A percentile compares a stretch with the other conserved stretches of the same genome.
Conservation (phyloP, 2,888 invertebrate genomes). For the Hoplodrina ambigua region DNA sequence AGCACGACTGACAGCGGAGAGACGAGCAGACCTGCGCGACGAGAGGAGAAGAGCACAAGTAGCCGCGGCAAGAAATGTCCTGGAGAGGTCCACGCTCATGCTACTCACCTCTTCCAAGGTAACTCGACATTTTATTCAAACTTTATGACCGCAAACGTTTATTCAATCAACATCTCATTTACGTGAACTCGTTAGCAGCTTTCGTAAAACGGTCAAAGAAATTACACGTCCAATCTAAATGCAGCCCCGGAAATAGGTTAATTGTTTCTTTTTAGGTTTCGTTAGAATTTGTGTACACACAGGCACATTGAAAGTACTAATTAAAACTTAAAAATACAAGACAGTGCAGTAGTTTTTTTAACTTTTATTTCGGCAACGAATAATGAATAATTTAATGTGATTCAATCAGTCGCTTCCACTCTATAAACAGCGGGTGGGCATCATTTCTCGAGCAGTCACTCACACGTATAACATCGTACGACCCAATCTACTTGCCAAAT, state of each 20-base stretch:
- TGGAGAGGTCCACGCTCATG: constrained; percentile 99
- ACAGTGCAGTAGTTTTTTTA: background rate
- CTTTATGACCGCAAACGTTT: constrained; percentile 4
- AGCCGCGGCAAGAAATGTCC: constrained; percentile 97
- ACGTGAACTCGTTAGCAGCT: constrained; percentile 50
- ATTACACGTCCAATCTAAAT: constrained; percentile 26
- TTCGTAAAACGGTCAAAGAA: constrained; percentile 24
- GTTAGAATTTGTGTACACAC: background rate
- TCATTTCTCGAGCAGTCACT: constrained; percentile 8
- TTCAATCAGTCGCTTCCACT: background rate
- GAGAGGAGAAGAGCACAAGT: constrained; percentile 98
- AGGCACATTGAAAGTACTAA: constrained; percentile 2
- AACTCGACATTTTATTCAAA: constrained; percentile 9
- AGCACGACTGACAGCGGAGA: constrained; percentile 96
- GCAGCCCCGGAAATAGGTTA: constrained; percentile 24
- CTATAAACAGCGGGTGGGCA: background rate
- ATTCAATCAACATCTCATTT: constrained; percentile 22
- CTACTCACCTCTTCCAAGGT: constrained; percentile 98
- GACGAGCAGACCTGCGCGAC: constrained; percentile 96
- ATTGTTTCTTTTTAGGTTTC: constrained; percentile 16
- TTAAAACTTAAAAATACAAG: constrained; percentile 7
- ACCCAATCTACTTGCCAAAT: constrained; percentile 16
- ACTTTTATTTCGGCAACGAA: too few relatives aligned
- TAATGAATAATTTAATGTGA: background rate
- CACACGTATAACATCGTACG: background rate